Evolutionary conservation across 2,888 invertebrate genomes (phyloP), one percentile per base, ranked within the genome.

Genomic region (Torymus aiolomorphi): DNA sequence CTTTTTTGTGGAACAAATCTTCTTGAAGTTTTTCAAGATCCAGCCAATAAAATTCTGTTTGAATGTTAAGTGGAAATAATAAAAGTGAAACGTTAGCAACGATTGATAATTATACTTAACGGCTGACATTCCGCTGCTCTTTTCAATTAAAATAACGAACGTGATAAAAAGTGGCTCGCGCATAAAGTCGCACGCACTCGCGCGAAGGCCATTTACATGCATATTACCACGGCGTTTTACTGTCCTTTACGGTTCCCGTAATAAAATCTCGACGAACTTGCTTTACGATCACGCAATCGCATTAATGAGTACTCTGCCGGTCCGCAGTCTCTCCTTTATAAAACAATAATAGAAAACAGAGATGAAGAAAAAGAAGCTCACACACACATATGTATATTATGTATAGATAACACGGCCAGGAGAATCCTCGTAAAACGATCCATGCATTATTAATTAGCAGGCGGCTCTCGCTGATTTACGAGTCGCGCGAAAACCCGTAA

Each of bases 261-360:
- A 72, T 72, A 67, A 72, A 77, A 65, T 72, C 66, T 63, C 24
- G 31, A 13, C 63, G 49, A 65, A 77, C 66, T 52, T 18, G 71
- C 52, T 77, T 77, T 76, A 71, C 42, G 65, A 72, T 65, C 71
- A 11, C n/a, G 31, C 63, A 66, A 42, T 51, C 71, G 51, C 14
- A 13, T 56, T 63, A 70, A 70, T 70, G 63, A 69, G 49, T 57
- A 49, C 18, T 76, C 2, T 42, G 16, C 13, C 56, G 12, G 18
- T 20, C 62, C 16, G 42, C n/a, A 31, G 31, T 57, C 20, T 57
- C 20, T 56, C 24, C 24, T 20, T 13, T 54, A 16, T 56, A 63
- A 56, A 59, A 24, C 12, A 75, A 65, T 3, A n/a, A 70, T 49
- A 31, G 18, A 63, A 62, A 63, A 51, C 69, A 73, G 76, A 16